A percentile compares a stretch with the other conserved stretches of the same genome.
These are phyloP conservation scores for Laspeyria flexula DNA, from an alignment of 2,888 invertebrate species.

Conservation along the genomic window DNA sequence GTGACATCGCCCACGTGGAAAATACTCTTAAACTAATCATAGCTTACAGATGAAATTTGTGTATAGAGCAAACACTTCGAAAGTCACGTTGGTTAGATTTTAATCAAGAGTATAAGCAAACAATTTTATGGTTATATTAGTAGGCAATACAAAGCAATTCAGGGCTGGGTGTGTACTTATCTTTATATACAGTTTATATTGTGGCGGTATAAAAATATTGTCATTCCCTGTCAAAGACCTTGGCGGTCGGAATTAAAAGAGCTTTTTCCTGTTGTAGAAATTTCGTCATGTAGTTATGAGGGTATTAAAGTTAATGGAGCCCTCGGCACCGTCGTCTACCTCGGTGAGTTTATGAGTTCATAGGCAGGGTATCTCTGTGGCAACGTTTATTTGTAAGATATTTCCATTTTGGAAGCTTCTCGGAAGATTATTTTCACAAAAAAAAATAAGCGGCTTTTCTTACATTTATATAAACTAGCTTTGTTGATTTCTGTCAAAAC, in stretches of 20 bases:
- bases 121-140: background rate
- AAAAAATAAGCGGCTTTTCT: slow-evolving; percentile 32
- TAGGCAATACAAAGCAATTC: slow-evolving; percentile 14
- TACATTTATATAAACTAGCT: slow-evolving; percentile 14
- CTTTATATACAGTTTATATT: slow-evolving; percentile 30
- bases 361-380: slow-evolving; percentile 61
- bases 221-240: slow-evolving; percentile 51
- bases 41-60: slow-evolving; percentile 20
- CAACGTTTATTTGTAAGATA: slow-evolving; percentile 63
- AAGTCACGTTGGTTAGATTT: too few species aligned
- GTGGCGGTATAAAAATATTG: slow-evolving; percentile 43
- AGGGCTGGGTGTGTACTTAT: slow-evolving; percentile 15
- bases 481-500: slow-evolving; percentile 13
- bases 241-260: slow-evolving; percentile 67
- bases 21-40: slow-evolving; percentile 1
- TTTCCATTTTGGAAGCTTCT: slow-evolving; percentile 51
- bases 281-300: slow-evolving; percentile 77
- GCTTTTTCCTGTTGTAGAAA: slow-evolving; percentile 76
- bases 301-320: slow-evolving; percentile 79
- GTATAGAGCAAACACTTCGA: slow-evolving; percentile 21
- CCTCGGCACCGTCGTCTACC: slow-evolving; percentile 61
- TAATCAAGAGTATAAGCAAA: too few species aligned
- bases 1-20: background rate
- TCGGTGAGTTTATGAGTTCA: slow-evolving; percentile 72
- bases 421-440: slow-evolving; percentile 36